These are phyloP conservation scores for Phoeniculus purpureus DNA, from an alignment of 2,797 vertebrate genomes.

Conservation along the genomic window DNA sequence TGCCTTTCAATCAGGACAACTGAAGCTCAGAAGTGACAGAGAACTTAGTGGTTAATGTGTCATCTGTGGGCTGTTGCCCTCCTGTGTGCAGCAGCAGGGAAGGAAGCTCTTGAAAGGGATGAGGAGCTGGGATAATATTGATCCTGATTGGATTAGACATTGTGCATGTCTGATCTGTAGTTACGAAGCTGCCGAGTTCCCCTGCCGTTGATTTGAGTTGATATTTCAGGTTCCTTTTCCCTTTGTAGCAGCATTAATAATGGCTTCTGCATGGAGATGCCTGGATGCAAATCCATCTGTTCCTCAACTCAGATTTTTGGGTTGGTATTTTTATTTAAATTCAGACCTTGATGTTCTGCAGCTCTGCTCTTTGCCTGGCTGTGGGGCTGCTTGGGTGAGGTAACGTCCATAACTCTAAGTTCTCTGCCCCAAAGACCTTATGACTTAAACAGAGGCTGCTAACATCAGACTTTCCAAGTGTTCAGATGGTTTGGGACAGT, in stretches of 20 bases:
- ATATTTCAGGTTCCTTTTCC: conserved; percentile 10
- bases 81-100: neutral
- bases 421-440: neutral
- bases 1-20: neutral
- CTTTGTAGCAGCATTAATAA: conserved; percentile 6
- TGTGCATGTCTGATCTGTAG: conserved; percentile 36
- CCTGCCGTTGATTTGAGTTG: conserved; percentile 9
- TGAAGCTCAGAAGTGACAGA: neutral
- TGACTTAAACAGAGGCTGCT: neutral
- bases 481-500: neutral
- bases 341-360: neutral
- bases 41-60: neutral
- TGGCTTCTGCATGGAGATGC: neutral
- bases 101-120: conserved; percentile 15
- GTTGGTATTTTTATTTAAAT: neutral
- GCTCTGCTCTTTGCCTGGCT: neutral
- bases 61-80: neutral
- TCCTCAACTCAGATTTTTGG: neutral
- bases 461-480: neutral
- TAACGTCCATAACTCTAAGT: neutral
- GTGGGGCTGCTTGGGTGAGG: neutral
- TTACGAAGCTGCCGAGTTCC: conserved; percentile 28
- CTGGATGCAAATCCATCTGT: neutral
- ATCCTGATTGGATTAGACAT: conserved; percentile 49
- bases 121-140: conserved; percentile 24